A percentile compares a stretch with the other conserved stretches of the same genome.
phyloP scores from a whole-genome alignment of 2,888 invertebrate species.

The Drosophila parthenogenetica region DNA sequence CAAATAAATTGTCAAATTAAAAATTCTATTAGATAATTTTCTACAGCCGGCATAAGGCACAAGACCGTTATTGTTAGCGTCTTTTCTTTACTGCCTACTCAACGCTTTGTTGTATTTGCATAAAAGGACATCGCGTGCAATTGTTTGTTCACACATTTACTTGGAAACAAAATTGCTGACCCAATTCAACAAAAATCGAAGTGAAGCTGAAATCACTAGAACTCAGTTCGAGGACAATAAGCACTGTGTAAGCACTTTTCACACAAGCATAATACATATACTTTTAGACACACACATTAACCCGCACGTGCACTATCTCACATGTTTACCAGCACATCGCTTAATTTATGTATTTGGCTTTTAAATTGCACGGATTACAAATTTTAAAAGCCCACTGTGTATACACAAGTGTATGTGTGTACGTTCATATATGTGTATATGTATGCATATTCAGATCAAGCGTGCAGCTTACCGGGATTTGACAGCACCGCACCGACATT shows the following conservation, averaged over 20 bases:
- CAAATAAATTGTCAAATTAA: constrained; percentile 1
- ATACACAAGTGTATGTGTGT: background rate
- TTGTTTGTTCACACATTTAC: background rate
- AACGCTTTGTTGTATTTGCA: background rate
- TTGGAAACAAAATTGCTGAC: background rate
- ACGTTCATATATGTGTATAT: background rate
- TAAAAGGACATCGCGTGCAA: constrained; percentile 1
- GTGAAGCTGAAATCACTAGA: background rate
- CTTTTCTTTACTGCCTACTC: background rate
- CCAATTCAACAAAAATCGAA: constrained; percentile 11
- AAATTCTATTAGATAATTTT: background rate
- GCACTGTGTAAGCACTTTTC: background rate
- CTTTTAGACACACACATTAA: background rate
- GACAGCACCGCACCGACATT: constrained; percentile 87
- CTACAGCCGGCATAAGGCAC: background rate
- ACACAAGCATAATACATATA: background rate
- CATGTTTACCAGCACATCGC: background rate
- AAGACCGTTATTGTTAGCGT: too few species aligned
- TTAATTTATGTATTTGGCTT: background rate
- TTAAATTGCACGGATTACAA: background rate
- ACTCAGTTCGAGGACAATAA: background rate
- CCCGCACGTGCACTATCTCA: background rate
- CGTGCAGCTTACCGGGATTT: constrained; percentile 88
- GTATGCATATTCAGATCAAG: constrained; percentile 6
- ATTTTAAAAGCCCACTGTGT: background rate